Evolutionary conservation across 2,113 vertebrate genomes (phyloP), one percentile per base, ranked within the genome.

Genomic region (Erythrolamprus reginae): DNA sequence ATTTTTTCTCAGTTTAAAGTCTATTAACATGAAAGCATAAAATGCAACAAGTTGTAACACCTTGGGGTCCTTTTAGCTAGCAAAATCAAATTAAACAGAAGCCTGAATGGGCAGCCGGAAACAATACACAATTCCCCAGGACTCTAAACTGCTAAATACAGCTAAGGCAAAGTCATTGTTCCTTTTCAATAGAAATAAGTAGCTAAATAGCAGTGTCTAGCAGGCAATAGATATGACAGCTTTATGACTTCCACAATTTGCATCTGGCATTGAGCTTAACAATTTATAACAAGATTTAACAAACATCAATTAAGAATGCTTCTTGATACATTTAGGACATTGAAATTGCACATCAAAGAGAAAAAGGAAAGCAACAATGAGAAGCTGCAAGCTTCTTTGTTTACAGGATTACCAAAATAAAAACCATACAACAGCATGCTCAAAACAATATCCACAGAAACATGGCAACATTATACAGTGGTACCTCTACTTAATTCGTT

Each of bases 81-180:
- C 92, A 96, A 96, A 96, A 94, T 92, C 33, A 26, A 91, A 95
- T 96, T 77, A 93, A 95, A 96, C 28, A 65, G 13, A 65, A 33
- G n/a, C 61, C 61, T 65, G 28, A 65, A 65, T 33, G n/a, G 17
- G 3, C 28, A 33, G 61, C 5, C 28, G 33, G 12, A 5, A 65
- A 65, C 12, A n/a, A 65, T 17, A 65, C 5, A 33, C 2, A 15
- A 15, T 65, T 65, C 28, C 85, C 17, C 26, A 91, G 82, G 82
- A 51, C 65, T 92, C 17, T 53, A 92, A 93, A 92, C 84, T 93
- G 92, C 33, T 88, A 95, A 93, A 93, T 94, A 90, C 88, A 55
- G 50, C 84, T 94, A 96, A 94, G 0, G 2, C 94, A 91, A 95
- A 86, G 28, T 95, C 88, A 94, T 92, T 93, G 85, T 94, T 86